A percentile compares a stretch with the other conserved stretches of the same genome.
These are phyloP conservation scores for Protophormia terraenovae DNA, from an alignment of 2,888 invertebrate genomes.

Conservation along the genomic window DNA sequence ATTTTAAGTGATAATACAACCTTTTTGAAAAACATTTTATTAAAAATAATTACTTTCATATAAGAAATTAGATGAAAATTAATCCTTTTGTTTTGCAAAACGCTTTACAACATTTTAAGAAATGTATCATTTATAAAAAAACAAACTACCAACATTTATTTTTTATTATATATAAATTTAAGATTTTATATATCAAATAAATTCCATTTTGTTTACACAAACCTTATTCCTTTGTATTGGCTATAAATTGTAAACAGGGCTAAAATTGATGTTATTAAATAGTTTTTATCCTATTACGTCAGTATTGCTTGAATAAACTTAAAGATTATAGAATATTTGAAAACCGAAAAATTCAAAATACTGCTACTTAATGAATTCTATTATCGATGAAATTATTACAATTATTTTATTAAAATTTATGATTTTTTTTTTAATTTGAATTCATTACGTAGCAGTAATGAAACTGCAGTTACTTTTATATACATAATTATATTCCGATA, in stretches of 20 bases:
- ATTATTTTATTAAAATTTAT: too few species aligned
- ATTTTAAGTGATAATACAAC: too few species aligned
- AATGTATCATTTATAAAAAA: too few species aligned
- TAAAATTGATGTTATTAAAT: constrained; percentile 47
- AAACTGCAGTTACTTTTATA: constrained; percentile 4
- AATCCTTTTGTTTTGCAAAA: too few species aligned
- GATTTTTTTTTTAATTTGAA: too few species aligned
- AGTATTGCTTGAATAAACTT: constrained; percentile 65
- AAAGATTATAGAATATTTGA: constrained; percentile 65
- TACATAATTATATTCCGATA: constrained; percentile 6
- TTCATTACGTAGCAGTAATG: constrained; percentile 36
- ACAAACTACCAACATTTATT: too few species aligned
- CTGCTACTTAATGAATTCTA: constrained; percentile 49
- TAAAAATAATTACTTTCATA: too few species aligned
- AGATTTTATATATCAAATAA: too few species aligned
- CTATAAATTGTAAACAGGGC: constrained; percentile 39
- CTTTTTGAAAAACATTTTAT: too few species aligned
- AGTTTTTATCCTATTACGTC: constrained; percentile 42
- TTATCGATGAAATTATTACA: not conserved
- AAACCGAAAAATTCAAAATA: constrained; percentile 29
- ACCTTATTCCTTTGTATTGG: constrained; percentile 40
- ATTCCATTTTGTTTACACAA: not conserved
- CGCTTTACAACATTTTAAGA: too few species aligned
- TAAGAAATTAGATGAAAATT: too few species aligned
- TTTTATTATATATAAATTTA: too few species aligned